These are phyloP conservation scores for Pammene aurita DNA, from an alignment of 2,888 invertebrate genomes.

Conservation along the genomic window DNA sequence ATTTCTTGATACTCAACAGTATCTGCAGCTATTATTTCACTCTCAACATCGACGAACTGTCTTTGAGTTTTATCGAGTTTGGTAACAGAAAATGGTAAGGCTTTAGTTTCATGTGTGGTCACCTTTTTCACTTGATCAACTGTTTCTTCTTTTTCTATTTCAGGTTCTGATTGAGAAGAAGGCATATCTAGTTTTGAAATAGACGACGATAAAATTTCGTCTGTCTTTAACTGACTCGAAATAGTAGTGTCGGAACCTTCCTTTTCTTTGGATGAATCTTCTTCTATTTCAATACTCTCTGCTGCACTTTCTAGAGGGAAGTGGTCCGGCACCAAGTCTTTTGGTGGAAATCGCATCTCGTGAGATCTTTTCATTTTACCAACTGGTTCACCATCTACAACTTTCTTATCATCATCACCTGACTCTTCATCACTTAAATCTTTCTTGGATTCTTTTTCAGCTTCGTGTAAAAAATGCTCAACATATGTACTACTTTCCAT, in stretches of 20 bases:
- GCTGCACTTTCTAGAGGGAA: conserved; percentile 70
- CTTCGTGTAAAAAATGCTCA: conserved; percentile 78
- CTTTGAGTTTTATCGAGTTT: conserved; percentile 70
- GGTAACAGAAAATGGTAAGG: conserved; percentile 70
- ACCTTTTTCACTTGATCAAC: conserved; percentile 59
- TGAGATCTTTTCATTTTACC: conserved; percentile 93
- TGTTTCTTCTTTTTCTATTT: conserved; percentile 60
- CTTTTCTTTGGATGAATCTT: conserved; percentile 71
- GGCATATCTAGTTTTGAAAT: conserved; percentile 75
- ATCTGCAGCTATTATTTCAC: conserved; percentile 76
- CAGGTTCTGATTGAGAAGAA: conserved; percentile 65
- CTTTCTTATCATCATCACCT: conserved; percentile 81
- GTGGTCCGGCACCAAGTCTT: conserved; percentile 78
- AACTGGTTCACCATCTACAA: conserved; percentile 81
- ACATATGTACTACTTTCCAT: conserved; percentile 85
- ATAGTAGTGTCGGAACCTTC: conserved; percentile 76
- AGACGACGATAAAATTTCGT: conserved; percentile 73
- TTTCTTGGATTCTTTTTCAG: conserved; percentile 67
- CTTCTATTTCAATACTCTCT: conserved; percentile 74
- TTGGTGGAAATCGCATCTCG: conserved; percentile 94
- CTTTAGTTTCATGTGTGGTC: conserved; percentile 55
- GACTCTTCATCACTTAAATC: conserved; percentile 81
- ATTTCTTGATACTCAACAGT: conserved; percentile 76
- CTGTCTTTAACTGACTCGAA: conserved; percentile 76
- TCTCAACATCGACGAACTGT: conserved; percentile 78